Percentiles rank a stretch among this genome's conserved stretches.
Conservation (phyloP, 2,888 invertebrate genomes). For the Cheilosia scutellata region DNA sequence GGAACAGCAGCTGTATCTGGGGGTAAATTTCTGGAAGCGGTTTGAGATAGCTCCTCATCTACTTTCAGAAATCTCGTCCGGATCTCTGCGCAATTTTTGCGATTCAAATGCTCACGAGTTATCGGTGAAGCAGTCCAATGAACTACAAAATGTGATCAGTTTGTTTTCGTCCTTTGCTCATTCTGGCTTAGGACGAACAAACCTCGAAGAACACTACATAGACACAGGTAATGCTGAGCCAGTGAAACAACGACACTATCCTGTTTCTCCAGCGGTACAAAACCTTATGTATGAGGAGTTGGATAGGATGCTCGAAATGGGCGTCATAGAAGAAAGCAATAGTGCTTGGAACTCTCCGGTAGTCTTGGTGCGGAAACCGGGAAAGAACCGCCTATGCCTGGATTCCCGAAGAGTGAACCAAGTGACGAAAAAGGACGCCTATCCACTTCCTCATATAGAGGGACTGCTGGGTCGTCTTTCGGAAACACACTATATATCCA, state of each 20-base stretch:
- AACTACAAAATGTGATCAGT: background rate
- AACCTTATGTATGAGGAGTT: background rate
- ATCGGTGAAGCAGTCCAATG: background rate
- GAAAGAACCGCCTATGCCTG: background rate
- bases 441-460: background rate
- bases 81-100: background rate
- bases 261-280: slow-evolving; percentile 55
- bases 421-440: background rate
- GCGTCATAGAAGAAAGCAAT: no score
- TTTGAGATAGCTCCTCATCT: slow-evolving; percentile 22
- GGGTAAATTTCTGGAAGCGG: no score
- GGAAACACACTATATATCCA: slow-evolving; percentile 40
- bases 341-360: background rate
- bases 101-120: background rate
- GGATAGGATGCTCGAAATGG: no score
- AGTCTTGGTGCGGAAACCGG: background rate
- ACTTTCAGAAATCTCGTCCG: slow-evolving; percentile 6
- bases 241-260: slow-evolving; percentile 58
- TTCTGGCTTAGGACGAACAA: slow-evolving; percentile 41
- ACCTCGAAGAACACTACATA: slow-evolving; percentile 35
- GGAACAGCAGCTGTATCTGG: no score
- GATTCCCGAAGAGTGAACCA: background rate
- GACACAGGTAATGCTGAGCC: slow-evolving; percentile 1
- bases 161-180: background rate
- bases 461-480: slow-evolving; percentile 1